A percentile compares a stretch with the other conserved stretches of the same genome.
Evolutionary conservation across 2,888 invertebrate species (phyloP).

Genomic region (Troglohyphantes excavatus): DNA sequence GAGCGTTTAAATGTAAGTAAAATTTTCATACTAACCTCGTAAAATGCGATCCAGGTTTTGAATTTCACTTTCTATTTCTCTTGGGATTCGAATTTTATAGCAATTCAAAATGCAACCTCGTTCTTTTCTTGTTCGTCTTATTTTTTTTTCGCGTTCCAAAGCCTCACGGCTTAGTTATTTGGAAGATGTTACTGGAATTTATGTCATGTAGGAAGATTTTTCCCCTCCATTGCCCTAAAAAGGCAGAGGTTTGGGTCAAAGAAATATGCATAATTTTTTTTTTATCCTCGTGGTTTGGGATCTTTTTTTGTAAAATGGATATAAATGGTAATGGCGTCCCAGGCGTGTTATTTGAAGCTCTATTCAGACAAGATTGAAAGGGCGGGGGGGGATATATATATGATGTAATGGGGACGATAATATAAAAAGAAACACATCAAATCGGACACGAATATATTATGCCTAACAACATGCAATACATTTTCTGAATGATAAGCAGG

Average conservation of each 20-base stretch:
- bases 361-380: slow-evolving; percentile 26
- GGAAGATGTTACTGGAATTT: slow-evolving; percentile 43
- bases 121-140: neutral
- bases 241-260: slow-evolving; percentile 18
- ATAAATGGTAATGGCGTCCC: slow-evolving; percentile 45
- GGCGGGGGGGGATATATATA: slow-evolving; percentile 13
- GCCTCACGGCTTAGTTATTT: slow-evolving; percentile 52
- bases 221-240: slow-evolving; percentile 22
- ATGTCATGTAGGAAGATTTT: slow-evolving; percentile 28
- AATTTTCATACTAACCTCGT: neutral
- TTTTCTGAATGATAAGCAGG: neutral
- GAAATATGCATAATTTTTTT: slow-evolving; percentile 5
- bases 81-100: slow-evolving; percentile 37
- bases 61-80: slow-evolving; percentile 12
- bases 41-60: slow-evolving; percentile 30
- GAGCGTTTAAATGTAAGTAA: slow-evolving; percentile 23
- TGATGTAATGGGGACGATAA: neutral
- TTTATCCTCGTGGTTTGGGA: neutral
- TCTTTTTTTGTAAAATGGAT: slow-evolving; percentile 37
- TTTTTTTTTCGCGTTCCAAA: slow-evolving; percentile 22
- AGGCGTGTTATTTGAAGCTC: slow-evolving; percentile 9
- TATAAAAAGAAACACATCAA: slow-evolving; percentile 9
- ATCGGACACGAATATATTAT: neutral
- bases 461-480: neutral
- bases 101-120: slow-evolving; percentile 53